Base-by-base conservation (phyloP, 2,888 invertebrate species). In the Erebia aethiops region DNA sequence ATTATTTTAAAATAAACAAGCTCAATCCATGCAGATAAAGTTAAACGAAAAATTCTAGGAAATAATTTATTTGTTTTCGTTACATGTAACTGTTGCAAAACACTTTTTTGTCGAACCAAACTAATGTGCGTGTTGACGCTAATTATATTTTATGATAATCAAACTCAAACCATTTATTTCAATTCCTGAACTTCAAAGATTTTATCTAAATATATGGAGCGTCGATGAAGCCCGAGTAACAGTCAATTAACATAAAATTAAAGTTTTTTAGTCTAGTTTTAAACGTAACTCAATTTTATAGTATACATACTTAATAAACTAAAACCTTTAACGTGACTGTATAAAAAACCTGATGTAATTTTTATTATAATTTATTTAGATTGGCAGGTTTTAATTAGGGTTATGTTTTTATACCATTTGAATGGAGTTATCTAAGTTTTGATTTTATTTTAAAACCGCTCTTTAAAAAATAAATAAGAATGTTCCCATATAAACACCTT, bases 151-250 rank as follows among this genome's bases (percentile, higher is more conserved):
- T 16, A 54, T 54, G 18, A 18, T 16, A 18, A 18, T 54, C 35
- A 58, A 58, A 14, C 14, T 58, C n/a, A 58, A 26, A 1, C 21
- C 11, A 14, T 46, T 54, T 64, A 21, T 16, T 14, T 63, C 7
- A 35, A 64, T n/a, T 64, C 13, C 35, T 49, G 49, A 49, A 63
- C 26, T 63, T 51, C 26, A 13, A 21, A 64, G 72, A 72, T 70
- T 35, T 70, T 70, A 67, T 70, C 70, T 21, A 52, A 64, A 21
- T 72, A 69, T 66, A 35, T 66, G 26, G 51, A 66, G 69, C 69
- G 56, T 56, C 56, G 61, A 67, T 67, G 57, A 58, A 70, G 62
- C 46, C 63, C 52, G 35, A 11, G n/a, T 41, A 60, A 18, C 46
- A 46, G 46, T 7, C 46, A 18, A 62, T 62, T 62, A 21, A 46